Evolutionary conservation across 2,888 invertebrate genomes (phyloP), one percentile per base, ranked within the genome.

Genomic region (Physocephala rufipes): DNA sequence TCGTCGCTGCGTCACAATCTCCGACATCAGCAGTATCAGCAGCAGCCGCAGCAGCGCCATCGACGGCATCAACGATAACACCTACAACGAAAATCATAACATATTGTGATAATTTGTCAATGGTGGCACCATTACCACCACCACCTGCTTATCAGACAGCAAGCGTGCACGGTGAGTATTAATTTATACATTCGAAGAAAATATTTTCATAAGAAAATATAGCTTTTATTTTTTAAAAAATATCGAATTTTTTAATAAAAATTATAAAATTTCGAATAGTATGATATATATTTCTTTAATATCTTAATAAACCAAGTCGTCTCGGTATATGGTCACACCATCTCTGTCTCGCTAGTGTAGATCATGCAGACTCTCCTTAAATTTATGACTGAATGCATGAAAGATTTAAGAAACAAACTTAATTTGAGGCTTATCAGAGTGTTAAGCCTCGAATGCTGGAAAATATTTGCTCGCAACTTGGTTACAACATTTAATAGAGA

Each of bases 141-240:
- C 85, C 84, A 43, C 85, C 85, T 3, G 84, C 85, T 61, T 84
- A 86, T 76, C 86, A 86, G 72, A 86, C 86, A 16, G 86, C 86
- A 43, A 85, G 84, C 13, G 84, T 86, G 66, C 84, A 85, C 73
- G 82, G 86, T 86, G 73, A 85, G 86, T 82, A 68, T 64, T 47
- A 28, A 7, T 36, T 4, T 36, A 4, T 36, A 36, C 36, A 36
- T 2, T 21, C 15, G 43, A 12, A 12, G 19, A 45, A 13, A 47
- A 13, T 16, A 45, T 19, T 62, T 1, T 36, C 19, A 3, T n/a
- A 19, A 36, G 9, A 21, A 5, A 19, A 9, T 24, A 26, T 16
- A 3, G 9, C 21, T 55, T 55, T 3, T 9, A 55, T 55, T 36
- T 36, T 36, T 36, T 36, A n/a, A n/a, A n/a, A n/a, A n/a, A n/a